Percentiles rank a stretch among this genome's conserved stretches.
phyloP scores from a whole-genome alignment of 2,888 invertebrate genomes.

The Microdon myrmicae region DNA sequence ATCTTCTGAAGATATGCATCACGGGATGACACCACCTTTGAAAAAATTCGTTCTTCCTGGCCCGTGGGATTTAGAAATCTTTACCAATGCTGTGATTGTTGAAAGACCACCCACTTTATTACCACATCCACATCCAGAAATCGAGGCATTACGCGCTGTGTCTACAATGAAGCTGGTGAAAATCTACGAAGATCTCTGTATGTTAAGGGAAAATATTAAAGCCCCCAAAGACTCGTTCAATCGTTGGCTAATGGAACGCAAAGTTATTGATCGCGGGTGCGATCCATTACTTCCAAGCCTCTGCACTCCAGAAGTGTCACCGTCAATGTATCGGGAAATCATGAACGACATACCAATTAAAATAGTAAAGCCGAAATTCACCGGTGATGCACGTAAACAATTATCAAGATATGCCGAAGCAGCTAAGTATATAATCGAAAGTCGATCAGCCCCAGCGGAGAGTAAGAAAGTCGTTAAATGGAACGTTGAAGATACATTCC shows the following conservation, averaged over 20 bases:
- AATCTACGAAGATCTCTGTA: constrained; percentile 94
- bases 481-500: constrained; percentile 98
- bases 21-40: constrained; percentile 73
- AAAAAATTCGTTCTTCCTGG: constrained; percentile 90
- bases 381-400: constrained; percentile 93
- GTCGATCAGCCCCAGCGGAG: constrained; percentile 89
- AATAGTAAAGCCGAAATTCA: constrained; percentile 93
- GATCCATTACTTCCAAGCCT: constrained; percentile 93
- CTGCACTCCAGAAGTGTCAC: constrained; percentile 91
- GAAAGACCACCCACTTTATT: constrained; percentile 86
- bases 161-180: constrained; percentile 85
- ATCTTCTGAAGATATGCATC: constrained; percentile 65
- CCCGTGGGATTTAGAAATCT: constrained; percentile 94
- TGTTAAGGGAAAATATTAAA: constrained; percentile 91
- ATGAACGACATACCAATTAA: constrained; percentile 99
- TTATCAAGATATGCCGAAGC: constrained; percentile 94
- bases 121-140: constrained; percentile 94
- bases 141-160: constrained; percentile 86
- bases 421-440: constrained; percentile 96
- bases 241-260: constrained; percentile 95
- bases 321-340: constrained; percentile 95
- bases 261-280: constrained; percentile 87
- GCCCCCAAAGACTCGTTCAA: constrained; percentile 97
- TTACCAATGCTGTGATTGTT: constrained; percentile 84
- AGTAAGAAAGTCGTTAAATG: constrained; percentile 97